A percentile compares a stretch with the other conserved stretches of the same genome.
Conservation (phyloP, 2,797 vertebrate species). For the Lithobates sylvaticus region DNA sequence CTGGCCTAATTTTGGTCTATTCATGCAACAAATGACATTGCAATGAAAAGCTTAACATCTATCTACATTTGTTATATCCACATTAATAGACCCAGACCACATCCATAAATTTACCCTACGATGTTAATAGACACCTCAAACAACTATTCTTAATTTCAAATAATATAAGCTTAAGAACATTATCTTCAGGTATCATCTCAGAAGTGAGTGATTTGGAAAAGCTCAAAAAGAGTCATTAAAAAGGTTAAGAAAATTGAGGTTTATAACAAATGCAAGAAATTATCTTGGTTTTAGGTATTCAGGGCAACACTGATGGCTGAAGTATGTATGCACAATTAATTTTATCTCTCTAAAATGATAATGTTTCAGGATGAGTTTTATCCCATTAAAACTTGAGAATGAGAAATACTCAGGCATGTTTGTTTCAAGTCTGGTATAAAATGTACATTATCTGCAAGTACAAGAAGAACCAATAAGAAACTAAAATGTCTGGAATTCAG, state of each 20-base stretch:
- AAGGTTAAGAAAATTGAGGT: constrained; percentile 27
- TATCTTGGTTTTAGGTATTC: constrained; percentile 13
- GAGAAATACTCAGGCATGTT: neutral
- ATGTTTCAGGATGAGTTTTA: constrained; percentile 33
- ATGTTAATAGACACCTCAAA: constrained; percentile 27
- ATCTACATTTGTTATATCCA: constrained; percentile 7
- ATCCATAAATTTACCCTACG: neutral
- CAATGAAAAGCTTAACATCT: neutral
- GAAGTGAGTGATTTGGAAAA: constrained; percentile 23
- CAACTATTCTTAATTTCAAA: constrained; percentile 18
- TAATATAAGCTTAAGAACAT: constrained; percentile 20
- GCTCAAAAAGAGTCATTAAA: constrained; percentile 25
- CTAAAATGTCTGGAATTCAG: constrained; percentile 6
- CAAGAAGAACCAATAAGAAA: constrained; percentile 17
- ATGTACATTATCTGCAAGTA: constrained; percentile 24
- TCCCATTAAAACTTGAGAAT: constrained; percentile 40
- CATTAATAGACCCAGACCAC: neutral
- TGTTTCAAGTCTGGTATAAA: constrained; percentile 1
- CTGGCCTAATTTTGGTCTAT: too few species aligned
- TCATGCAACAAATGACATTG: too few species aligned
- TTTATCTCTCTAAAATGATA: constrained; percentile 47
- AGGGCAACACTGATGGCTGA: constrained; percentile 1
- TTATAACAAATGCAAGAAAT: constrained; percentile 21
- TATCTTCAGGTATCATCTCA: constrained; percentile 24
- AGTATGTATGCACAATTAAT: constrained; percentile 39